Conservation (phyloP, 2,113 vertebrate species). For the Panthera uncia region DNA sequence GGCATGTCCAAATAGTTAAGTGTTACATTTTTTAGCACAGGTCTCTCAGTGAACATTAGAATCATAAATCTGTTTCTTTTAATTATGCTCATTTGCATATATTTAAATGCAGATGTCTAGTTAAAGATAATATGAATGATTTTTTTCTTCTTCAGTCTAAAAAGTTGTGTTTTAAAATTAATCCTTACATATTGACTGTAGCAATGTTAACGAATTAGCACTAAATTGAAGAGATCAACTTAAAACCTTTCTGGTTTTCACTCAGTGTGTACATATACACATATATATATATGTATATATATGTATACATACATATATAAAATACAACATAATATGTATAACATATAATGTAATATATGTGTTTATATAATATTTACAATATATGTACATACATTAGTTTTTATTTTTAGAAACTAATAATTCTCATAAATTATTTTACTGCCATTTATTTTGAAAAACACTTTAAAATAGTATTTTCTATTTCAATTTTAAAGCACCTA, state of each 20-base stretch:
- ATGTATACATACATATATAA: neutral
- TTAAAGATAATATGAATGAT: neutral
- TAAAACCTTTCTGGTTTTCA: neutral
- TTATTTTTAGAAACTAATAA: conserved; percentile 17
- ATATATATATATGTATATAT: neutral
- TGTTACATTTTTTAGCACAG: neutral
- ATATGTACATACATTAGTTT: neutral
- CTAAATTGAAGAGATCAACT: neutral
- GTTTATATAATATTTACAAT: neutral
- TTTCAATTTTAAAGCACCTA: neutral
- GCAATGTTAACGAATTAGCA: neutral
- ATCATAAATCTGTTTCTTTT: neutral
- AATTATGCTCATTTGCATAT: neutral
- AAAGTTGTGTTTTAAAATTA: neutral
- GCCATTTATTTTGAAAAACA: neutral
- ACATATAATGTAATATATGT: neutral
- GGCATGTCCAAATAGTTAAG: neutral
- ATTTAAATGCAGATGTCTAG: neutral
- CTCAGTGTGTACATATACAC: neutral
- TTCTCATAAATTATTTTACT: neutral
- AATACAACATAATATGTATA: neutral
- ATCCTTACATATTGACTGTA: neutral
- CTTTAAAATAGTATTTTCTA: neutral
- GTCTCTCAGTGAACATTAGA: neutral
- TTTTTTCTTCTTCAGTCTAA: neutral